A percentile compares a stretch with the other conserved stretches of the same genome.
These are phyloP conservation scores for Porites lutea DNA, from an alignment of 64 coral and sea anemone species.

Conservation along the genomic window DNA sequence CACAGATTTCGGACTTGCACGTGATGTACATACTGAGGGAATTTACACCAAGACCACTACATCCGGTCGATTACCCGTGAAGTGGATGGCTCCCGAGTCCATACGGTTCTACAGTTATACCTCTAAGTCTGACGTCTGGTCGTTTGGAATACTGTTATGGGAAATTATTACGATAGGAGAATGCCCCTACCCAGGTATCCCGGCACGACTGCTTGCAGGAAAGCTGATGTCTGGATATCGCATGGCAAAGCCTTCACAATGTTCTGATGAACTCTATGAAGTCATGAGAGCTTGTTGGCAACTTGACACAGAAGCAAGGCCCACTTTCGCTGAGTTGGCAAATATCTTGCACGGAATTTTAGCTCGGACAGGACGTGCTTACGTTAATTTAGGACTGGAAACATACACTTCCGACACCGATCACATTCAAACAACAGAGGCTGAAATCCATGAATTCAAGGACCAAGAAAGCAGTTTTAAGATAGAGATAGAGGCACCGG, in stretches of 20 bases:
- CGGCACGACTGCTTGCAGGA: constrained; percentile 39
- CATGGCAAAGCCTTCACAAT: constrained; percentile 73
- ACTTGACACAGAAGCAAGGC: constrained; percentile 58
- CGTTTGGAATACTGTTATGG: constrained; percentile 83
- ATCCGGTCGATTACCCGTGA: constrained; percentile 69
- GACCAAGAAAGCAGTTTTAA: not conserved
- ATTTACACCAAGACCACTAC: constrained; percentile 76
- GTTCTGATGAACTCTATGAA: constrained; percentile 73
- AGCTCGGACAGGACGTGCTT: constrained; percentile 10
- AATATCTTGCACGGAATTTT: constrained; percentile 41
- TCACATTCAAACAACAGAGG: not conserved
- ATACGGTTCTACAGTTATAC: constrained; percentile 73
- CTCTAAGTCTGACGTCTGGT: constrained; percentile 83
- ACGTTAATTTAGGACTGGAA: constrained; percentile 50
- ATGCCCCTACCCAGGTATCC: constrained; percentile 73
- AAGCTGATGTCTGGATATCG: constrained; percentile 67
- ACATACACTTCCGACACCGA: not conserved
- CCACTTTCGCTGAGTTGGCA: constrained; percentile 66
- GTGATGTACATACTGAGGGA: constrained; percentile 70
- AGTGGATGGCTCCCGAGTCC: constrained; percentile 90
- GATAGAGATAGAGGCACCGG: not conserved
- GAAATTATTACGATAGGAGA: constrained; percentile 82
- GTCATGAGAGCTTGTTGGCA: constrained; percentile 80
- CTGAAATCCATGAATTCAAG: not conserved
- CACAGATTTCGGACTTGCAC: constrained; percentile 74